These are phyloP conservation scores for Grammomys surdaster DNA, from an alignment of 2,113 vertebrate genomes.

Conservation along the genomic window DNA sequence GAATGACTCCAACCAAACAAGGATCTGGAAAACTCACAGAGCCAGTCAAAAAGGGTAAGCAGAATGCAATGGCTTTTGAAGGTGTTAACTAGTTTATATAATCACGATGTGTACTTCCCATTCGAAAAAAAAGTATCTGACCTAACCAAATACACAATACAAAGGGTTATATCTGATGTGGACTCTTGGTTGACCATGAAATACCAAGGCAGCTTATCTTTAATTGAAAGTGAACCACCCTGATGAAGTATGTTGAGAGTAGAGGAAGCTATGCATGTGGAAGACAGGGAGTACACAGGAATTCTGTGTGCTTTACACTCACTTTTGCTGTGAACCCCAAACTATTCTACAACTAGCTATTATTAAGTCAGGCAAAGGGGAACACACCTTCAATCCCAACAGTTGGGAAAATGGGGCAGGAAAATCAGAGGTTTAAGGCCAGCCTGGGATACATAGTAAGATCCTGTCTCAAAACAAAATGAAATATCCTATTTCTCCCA, in stretches of 20 bases:
- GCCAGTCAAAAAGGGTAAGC: neutral
- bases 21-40: neutral
- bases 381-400: neutral
- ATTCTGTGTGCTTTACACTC: neutral
- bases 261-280: neutral
- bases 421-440: neutral
- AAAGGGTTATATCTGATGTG: neutral
- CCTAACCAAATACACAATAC: neutral
- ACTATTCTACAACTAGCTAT: neutral
- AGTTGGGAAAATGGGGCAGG: neutral
- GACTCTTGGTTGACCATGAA: neutral
- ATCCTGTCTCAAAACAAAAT: neutral
- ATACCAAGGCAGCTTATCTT: neutral
- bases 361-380: neutral
- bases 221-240: neutral
- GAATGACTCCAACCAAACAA: neutral
- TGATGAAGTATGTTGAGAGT: neutral
- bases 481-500: neutral
- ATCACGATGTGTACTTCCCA: neutral
- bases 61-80: neutral
- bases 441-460: neutral
- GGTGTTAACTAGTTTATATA: neutral
- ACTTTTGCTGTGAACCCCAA: neutral
- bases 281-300: neutral
- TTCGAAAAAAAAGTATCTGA: neutral